Evolutionary conservation across 2,113 vertebrate genomes (phyloP).

Genomic region (Sinosuthora webbiana): DNA sequence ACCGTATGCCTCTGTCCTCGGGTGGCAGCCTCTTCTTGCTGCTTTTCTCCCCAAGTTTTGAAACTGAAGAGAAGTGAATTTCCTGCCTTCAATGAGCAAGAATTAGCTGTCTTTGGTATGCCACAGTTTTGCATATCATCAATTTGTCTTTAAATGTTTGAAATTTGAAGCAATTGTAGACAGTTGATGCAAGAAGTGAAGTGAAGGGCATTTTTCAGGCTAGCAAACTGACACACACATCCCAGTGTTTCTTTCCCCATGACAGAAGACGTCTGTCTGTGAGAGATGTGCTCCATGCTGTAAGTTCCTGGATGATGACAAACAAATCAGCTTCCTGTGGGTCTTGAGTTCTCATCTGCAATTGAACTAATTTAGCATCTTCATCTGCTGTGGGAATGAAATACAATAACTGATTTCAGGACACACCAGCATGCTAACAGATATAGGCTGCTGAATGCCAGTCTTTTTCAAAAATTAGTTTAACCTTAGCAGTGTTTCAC

Average conservation of each 20-base stretch:
- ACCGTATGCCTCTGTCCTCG: not conserved
- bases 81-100: not conserved
- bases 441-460: not conserved
- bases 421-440: not conserved
- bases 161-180: not conserved
- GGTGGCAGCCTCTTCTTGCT: not conserved
- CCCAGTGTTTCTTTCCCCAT: not conserved
- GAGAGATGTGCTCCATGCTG: not conserved
- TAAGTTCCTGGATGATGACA: conserved; percentile 23
- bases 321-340: conserved; percentile 19
- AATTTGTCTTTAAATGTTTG: not conserved
- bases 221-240: not conserved
- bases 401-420: not conserved
- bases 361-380: conserved; percentile 36
- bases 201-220: not conserved
- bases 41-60: not conserved
- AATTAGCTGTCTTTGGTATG: not conserved
- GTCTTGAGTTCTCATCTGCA: not conserved
- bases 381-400: conserved; percentile 24
- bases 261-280: not conserved
- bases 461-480: not conserved
- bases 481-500: not conserved
- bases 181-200: not conserved
- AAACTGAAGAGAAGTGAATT: not conserved
- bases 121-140: not conserved